phyloP scores from a whole-genome alignment of 2,797 vertebrate genomes.

The Pangasius macronema region DNA sequence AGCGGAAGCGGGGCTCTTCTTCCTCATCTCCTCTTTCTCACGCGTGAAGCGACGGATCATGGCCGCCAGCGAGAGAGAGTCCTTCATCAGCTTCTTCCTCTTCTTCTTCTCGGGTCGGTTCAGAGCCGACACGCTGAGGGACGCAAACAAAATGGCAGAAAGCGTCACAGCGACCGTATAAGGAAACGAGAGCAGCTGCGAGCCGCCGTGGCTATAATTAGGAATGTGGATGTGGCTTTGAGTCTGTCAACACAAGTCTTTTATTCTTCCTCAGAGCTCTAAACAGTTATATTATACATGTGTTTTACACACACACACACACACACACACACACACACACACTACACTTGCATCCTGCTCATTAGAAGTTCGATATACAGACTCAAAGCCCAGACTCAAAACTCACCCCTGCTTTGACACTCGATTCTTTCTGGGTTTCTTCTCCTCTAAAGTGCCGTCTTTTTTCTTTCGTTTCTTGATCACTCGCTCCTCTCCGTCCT shows the following conservation, averaged over 20 bases:
- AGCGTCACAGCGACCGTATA: not conserved
- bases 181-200: not conserved
- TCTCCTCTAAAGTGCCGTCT: slow-evolving; percentile 85
- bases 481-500: slow-evolving; percentile 87
- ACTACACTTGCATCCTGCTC: too few relatives aligned
- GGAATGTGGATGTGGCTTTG: not conserved
- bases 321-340: too few relatives aligned
- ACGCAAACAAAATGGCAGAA: not conserved
- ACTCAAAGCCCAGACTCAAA: not conserved
- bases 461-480: slow-evolving; percentile 92
- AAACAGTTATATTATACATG: not conserved
- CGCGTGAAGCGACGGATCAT: slow-evolving; percentile 94
- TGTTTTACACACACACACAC: not conserved
- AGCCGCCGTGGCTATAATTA: not conserved
- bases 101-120: slow-evolving; percentile 97
- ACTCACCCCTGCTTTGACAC: slow-evolving; percentile 87
- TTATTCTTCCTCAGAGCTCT: not conserved
- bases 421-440: slow-evolving; percentile 89
- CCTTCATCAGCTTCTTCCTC: slow-evolving; percentile 96
- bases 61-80: slow-evolving; percentile 89
- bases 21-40: slow-evolving; percentile 91
- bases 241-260: not conserved
- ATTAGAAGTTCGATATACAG: not conserved
- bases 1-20: slow-evolving; percentile 69
- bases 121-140: slow-evolving; percentile 83